Evolutionary conservation across 64 coral and sea anemone genomes (phyloP), one percentile per base, ranked within the genome.

Genomic region (Pocillopora damicornis): DNA sequence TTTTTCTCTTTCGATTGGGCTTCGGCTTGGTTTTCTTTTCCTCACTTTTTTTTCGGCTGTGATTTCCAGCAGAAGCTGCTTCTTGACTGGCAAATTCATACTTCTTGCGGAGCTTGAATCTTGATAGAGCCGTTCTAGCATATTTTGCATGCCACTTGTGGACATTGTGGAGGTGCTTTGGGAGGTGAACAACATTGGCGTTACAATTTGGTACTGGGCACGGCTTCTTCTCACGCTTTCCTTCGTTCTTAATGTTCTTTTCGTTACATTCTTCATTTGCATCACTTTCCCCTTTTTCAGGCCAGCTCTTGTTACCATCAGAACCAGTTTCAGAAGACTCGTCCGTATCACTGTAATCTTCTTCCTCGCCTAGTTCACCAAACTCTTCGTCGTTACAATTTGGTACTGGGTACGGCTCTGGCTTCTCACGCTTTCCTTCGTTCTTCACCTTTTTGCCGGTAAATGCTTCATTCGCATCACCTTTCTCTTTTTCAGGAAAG

Each of bases 201-300:
- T 90, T 83, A 75, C 93, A 90, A 76, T 18, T 35, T 63, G 82
- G 64, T 7, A 90, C 18, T 75, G 82, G 88, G 64, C 88, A 94
- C 58, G 60, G 42, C 69, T 90, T 82, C 62, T 94, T 94, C 15
- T 63, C 76, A 12, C 89, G 59, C 78, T 80, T 61, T 62, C 75
- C 78, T 80, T 61, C 11, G 6, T 45, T 37, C 74, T 75, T 30
- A 30, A 30, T 30, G 30, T 30, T 30, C 30, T 30, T 30, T 30
- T 30, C 30, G 30, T 30, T 30, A 30, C 30, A 30, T 30, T 30
- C 30, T 30, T 30, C 30, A 30, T 30, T 30, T 30, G 30, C 30
- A 30, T 30, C 30, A 30, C 30, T 30, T 30, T 30, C 30, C 30
- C 30, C 30, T 30, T 30, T 30, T 30, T 30, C 30, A 30, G 30